Evolutionary conservation across 2,888 invertebrate species (phyloP), one percentile per base, ranked within the genome.

Genomic region (Agrypnus murinus): DNA sequence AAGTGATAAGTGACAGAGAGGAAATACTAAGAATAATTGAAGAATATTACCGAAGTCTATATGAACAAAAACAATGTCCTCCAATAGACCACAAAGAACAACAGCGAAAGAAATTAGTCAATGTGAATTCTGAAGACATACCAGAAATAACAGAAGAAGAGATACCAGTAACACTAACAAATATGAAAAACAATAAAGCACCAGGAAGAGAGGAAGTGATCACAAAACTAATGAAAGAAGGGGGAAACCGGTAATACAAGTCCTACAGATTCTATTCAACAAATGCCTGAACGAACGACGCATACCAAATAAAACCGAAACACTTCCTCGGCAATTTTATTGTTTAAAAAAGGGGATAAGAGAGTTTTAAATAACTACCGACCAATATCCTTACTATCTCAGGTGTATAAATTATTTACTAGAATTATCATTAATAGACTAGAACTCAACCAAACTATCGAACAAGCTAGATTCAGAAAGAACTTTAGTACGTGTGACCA

Each of bases 251-350:
- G 4, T 53, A 34, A 32, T 53, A 14, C 17, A 9, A 17, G 8
- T 31, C 2, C 6, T 53, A 6, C 17, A 12, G 10, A 31, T 12
- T 25, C 7, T 25, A 5, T 31, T 53, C n/a, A 53, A 53, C 25
- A 7, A 53, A 53, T 53, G 53, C 34, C 5, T 53, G 5, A 53
- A 25, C 32, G 14, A 53, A 17, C 15, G 9, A n/a, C 36, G 34
- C 10, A 73, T 70, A 36, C 57, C 36, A 36, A n/a, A n/a, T 36
- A 34, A 7, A 17, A 57, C 12, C 34, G 57, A 36, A 36, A 57
- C 17, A 36, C 9, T 10, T 14, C 57, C n/a, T 34, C 5, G 36
- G 34, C 34, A 53, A n/a, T 53, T 3, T n/a, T 31, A 31, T n/a
- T 53, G 2, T 34, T 32, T n/a, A 53, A 57, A 38, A 57, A 57